phyloP scores from a whole-genome alignment of 2,888 invertebrate genomes.

The Mimas tiliae region DNA sequence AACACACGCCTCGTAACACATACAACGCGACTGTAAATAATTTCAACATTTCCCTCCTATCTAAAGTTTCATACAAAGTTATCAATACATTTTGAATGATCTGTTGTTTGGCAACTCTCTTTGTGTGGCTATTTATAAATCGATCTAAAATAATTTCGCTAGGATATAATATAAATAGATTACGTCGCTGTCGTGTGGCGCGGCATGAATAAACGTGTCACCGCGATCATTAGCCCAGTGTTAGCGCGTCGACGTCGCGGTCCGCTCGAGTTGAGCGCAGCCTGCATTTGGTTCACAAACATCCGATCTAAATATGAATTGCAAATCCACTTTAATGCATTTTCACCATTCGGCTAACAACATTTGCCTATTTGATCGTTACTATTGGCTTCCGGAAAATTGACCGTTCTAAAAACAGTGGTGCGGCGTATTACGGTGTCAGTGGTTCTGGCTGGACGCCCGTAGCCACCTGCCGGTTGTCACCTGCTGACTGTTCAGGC shows the following conservation, averaged over 20 bases:
- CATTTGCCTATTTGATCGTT: slow-evolving; percentile 39
- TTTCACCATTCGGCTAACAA: slow-evolving; percentile 39
- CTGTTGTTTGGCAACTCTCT: slow-evolving; percentile 20
- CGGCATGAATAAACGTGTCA: slow-evolving; percentile 40
- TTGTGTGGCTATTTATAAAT: slow-evolving; percentile 22
- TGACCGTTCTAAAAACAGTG: slow-evolving; percentile 38
- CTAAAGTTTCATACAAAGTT: slow-evolving; percentile 13
- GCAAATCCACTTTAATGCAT: slow-evolving; percentile 32
- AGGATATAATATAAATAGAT: slow-evolving; percentile 30
- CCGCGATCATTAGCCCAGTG: slow-evolving; percentile 32
- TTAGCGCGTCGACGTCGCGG: slow-evolving; percentile 30
- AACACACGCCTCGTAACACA: background rate
- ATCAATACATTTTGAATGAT: slow-evolving; percentile 16
- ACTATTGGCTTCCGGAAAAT: slow-evolving; percentile 29
- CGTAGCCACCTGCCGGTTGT: too few relatives aligned
- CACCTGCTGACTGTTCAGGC: background rate
- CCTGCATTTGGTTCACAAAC: slow-evolving; percentile 35
- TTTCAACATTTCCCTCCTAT: slow-evolving; percentile 8
- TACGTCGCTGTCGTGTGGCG: slow-evolving; percentile 53
- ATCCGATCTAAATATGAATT: slow-evolving; percentile 34
- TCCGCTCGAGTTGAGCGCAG: slow-evolving; percentile 31
- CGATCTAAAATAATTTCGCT: slow-evolving; percentile 28
- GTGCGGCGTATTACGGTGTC: slow-evolving; percentile 21
- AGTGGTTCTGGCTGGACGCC: background rate
- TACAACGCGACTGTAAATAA: slow-evolving; percentile 18